Percentiles rank a stretch among this genome's conserved stretches.
Evolutionary conservation across 2,888 invertebrate genomes (phyloP).

Genomic region (Chaitophorus viminalis): DNA sequence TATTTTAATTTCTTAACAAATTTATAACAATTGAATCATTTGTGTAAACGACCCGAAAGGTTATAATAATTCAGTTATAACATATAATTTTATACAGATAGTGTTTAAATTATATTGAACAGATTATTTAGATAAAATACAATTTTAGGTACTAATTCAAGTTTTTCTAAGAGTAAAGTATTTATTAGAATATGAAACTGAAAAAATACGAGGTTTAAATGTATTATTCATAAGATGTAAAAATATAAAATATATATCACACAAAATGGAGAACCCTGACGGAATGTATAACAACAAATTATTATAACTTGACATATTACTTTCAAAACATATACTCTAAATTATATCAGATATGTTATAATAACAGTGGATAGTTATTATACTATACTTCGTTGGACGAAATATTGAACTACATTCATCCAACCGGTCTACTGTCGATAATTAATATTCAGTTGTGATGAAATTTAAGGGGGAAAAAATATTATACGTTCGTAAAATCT

Average conservation of each 20-base stretch:
- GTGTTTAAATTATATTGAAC: no score
- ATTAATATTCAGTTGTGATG: slow-evolving; percentile 3
- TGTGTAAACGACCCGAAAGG: no score
- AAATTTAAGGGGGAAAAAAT: slow-evolving; percentile 7
- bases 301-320: neutral
- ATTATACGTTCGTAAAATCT: slow-evolving; percentile 26
- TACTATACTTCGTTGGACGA: neutral
- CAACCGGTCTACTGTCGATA: slow-evolving; percentile 31
- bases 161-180: no score
- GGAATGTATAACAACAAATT: neutral
- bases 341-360: neutral
- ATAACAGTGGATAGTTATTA: slow-evolving; percentile 17
- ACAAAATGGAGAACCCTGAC: neutral
- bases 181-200: no score
- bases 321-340: neutral
- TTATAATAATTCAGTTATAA: no score
- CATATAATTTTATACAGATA: no score
- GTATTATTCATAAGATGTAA: neutral
- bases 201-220: no score
- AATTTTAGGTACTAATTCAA: no score
- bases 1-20: no score
- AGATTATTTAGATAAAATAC: no score
- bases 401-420: slow-evolving; percentile 30
- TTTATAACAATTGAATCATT: no score
- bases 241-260: neutral